A percentile compares a stretch with the other conserved stretches of the same genome.
These are phyloP conservation scores for Nephrotoma appendiculata DNA, from an alignment of 2,888 invertebrate species.

Conservation along the genomic window DNA sequence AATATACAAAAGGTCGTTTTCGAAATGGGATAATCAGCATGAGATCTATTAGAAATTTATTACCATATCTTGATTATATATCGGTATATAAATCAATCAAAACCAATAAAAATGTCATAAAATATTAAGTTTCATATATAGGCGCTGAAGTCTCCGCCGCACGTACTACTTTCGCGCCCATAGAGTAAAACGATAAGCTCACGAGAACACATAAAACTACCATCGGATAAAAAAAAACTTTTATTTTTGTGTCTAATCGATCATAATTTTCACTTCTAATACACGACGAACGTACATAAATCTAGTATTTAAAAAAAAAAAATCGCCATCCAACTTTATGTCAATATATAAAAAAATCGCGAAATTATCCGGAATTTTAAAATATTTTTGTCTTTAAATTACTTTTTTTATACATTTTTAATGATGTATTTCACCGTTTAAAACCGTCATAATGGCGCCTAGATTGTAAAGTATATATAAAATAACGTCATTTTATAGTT, in stretches of 20 bases:
- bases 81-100: not conserved
- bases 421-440: constrained; percentile 1
- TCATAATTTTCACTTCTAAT: constrained; percentile 1
- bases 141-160: not conserved
- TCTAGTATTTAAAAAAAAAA: not conserved
- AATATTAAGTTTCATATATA: not conserved
- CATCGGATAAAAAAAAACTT: not conserved
- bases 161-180: not conserved
- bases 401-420: not conserved
- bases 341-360: not conserved
- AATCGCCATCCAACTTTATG: not conserved
- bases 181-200: no score
- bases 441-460: not conserved
- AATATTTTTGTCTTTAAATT: constrained; percentile 3
- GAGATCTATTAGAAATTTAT: not conserved
- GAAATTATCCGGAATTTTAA: not conserved
- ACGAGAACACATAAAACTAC: not conserved
- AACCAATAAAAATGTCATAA: not conserved
- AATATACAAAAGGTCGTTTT: not conserved
- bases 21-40: not conserved
- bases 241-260: not conserved
- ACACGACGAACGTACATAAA: not conserved
- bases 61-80: not conserved
- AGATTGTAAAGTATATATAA: not conserved
- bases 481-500: not conserved